Conservation (phyloP, 2,888 invertebrate genomes). For the Caenorhabditis sp. region DNA sequence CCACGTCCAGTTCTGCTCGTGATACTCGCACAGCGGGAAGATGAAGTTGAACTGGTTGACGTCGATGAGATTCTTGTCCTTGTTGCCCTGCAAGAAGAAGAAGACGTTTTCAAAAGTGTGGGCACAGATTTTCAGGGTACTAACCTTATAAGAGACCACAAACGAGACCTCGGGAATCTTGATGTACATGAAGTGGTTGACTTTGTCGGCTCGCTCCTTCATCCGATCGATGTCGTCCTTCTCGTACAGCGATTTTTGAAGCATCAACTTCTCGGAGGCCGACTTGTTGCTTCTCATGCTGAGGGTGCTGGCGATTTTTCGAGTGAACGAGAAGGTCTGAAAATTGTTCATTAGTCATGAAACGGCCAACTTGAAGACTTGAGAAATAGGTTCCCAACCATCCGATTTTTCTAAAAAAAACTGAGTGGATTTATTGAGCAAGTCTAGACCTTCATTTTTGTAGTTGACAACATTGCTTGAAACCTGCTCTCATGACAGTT, state of each 20-base stretch:
- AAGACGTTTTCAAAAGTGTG: too few relatives aligned
- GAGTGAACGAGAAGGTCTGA: slow-evolving; percentile 73
- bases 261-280: slow-evolving; percentile 28
- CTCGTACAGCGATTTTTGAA: slow-evolving; percentile 30
- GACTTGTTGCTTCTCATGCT: slow-evolving; percentile 67
- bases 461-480: too few relatives aligned
- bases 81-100: slow-evolving; percentile 88
- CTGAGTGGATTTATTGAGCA: too few relatives aligned
- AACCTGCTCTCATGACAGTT: too few relatives aligned
- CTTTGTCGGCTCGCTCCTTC: slow-evolving; percentile 98
- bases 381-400: too few relatives aligned
- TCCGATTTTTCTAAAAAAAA: too few relatives aligned
- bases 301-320: slow-evolving; percentile 68
- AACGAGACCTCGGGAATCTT: slow-evolving; percentile 97
- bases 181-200: slow-evolving; percentile 98
- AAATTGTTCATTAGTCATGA: too few relatives aligned
- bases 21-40: slow-evolving; percentile 97
- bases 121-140: too few relatives aligned
- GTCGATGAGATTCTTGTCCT: slow-evolving; percentile 98
- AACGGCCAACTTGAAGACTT: too few relatives aligned
- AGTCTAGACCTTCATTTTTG: too few relatives aligned
- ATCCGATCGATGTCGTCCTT: slow-evolving; percentile 96
- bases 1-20: slow-evolving; percentile 99
- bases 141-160: slow-evolving; percentile 86
- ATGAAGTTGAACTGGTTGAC: slow-evolving; percentile 94